These are phyloP conservation scores for Crypturellus tataupa DNA, from an alignment of 2,797 vertebrate genomes.

Conservation along the genomic window DNA sequence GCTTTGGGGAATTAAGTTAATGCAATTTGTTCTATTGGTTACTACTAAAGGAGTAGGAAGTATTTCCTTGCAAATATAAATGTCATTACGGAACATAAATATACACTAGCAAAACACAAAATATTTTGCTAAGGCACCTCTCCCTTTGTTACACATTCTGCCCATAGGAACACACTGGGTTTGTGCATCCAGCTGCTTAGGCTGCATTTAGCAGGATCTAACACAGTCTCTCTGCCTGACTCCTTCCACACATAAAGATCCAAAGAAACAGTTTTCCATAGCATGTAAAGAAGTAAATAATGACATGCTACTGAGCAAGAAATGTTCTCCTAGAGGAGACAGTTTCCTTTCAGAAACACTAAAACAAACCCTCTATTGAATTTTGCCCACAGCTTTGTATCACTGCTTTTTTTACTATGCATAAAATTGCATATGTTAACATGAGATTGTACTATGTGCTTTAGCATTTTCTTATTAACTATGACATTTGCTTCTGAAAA, in stretches of 20 bases:
- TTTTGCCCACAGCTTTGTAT: background rate
- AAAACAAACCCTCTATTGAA: constrained; percentile 55
- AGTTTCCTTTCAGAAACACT: constrained; percentile 42
- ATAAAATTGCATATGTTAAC: background rate
- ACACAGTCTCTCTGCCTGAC: constrained; percentile 18
- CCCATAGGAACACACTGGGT: background rate
- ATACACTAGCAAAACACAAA: background rate
- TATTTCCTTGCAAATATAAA: constrained; percentile 22
- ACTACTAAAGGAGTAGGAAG: constrained; percentile 20
- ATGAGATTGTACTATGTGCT: background rate
- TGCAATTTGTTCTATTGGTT: background rate
- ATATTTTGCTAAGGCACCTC: constrained; percentile 48
- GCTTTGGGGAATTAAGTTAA: background rate
- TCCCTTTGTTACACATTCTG: constrained; percentile 40
- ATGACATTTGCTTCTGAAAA: constrained; percentile 3
- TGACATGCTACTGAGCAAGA: constrained; percentile 48
- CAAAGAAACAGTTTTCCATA: constrained; percentile 40
- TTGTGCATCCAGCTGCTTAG: constrained; percentile 36
- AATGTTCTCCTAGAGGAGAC: constrained; percentile 42
- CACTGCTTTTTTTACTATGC: background rate
- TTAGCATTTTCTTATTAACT: background rate
- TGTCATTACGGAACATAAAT: constrained; percentile 1
- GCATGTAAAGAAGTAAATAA: constrained; percentile 50
- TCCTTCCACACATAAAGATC: constrained; percentile 31
- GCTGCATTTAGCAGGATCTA: constrained; percentile 39